A percentile compares a stretch with the other conserved stretches of the same genome.
These are phyloP conservation scores for Colletes gigas DNA, from an alignment of 1,140 invertebrate genomes.

Conservation along the genomic window DNA sequence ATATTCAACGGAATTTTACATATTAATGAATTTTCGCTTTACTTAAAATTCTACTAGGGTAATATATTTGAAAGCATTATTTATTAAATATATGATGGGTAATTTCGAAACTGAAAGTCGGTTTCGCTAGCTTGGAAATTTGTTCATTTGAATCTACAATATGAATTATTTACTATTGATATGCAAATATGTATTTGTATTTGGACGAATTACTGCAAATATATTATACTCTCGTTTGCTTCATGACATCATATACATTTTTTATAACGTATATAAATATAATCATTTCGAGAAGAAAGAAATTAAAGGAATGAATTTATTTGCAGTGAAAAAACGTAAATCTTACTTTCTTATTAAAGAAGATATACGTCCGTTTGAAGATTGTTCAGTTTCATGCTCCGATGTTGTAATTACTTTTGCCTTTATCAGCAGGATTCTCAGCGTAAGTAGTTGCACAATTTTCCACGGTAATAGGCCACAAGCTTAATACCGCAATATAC, in stretches of 20 bases:
- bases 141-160: background rate
- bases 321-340: background rate
- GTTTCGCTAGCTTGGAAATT: background rate
- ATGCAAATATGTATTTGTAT: too few species aligned
- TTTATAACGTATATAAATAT: too few species aligned
- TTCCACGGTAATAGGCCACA: conserved; percentile 10
- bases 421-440: conserved; percentile 3
- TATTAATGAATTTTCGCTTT: background rate
- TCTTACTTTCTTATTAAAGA: too few species aligned
- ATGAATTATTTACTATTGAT: background rate
- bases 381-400: conserved; percentile 13
- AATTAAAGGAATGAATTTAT: background rate
- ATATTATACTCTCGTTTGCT: too few species aligned
- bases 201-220: too few species aligned
- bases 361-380: conserved; percentile 26
- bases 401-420: conserved; percentile 51
- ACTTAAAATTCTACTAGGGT: background rate
- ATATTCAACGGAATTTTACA: background rate
- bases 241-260: too few species aligned
- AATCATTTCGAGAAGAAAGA: background rate
- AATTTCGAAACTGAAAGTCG: background rate
- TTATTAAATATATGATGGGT: background rate
- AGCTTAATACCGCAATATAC: conserved; percentile 8
- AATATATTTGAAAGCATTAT: background rate
- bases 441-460: conserved; percentile 40